A percentile compares a stretch with the other conserved stretches of the same genome.
Conservation (phyloP, 2,888 invertebrate genomes). For the Cerastoderma edule region DNA sequence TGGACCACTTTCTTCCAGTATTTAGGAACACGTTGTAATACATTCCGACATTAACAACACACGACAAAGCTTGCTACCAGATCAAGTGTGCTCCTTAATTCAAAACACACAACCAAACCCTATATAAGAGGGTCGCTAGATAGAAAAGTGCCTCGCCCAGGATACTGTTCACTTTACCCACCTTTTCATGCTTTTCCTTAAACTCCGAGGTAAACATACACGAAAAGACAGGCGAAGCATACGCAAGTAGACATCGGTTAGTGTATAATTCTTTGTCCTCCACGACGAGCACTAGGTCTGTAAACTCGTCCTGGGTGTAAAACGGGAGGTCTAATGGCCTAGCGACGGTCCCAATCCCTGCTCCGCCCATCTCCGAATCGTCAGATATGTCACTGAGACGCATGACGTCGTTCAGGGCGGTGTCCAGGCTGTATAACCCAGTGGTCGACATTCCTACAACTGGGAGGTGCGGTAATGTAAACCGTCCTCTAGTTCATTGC, state of each 20-base stretch:
- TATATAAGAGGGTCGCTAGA: too few relatives aligned
- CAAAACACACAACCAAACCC: too few relatives aligned
- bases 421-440: conserved; percentile 13
- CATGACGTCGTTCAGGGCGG: not conserved
- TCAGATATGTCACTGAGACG: conserved; percentile 9
- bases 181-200: conserved; percentile 57
- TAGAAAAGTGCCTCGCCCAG: too few relatives aligned
- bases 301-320: conserved; percentile 45
- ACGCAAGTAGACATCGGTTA: conserved; percentile 58
- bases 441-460: conserved; percentile 23
- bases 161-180: not conserved
- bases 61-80: not conserved
- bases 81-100: too few relatives aligned
- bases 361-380: not conserved
- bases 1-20: too few relatives aligned
- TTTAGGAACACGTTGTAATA: too few relatives aligned
- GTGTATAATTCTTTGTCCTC: conserved; percentile 52
- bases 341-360: not conserved
- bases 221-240: conserved; percentile 65
- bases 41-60: too few relatives aligned
- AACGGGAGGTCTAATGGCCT: conserved; percentile 34
- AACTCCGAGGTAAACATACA: conserved; percentile 66
- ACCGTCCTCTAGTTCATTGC: too few relatives aligned
- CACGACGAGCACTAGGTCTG: conserved; percentile 53
- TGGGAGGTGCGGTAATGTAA: too few relatives aligned